phyloP scores from a whole-genome alignment of 2,113 vertebrate genomes.

The Hemibagrus wyckioides region DNA sequence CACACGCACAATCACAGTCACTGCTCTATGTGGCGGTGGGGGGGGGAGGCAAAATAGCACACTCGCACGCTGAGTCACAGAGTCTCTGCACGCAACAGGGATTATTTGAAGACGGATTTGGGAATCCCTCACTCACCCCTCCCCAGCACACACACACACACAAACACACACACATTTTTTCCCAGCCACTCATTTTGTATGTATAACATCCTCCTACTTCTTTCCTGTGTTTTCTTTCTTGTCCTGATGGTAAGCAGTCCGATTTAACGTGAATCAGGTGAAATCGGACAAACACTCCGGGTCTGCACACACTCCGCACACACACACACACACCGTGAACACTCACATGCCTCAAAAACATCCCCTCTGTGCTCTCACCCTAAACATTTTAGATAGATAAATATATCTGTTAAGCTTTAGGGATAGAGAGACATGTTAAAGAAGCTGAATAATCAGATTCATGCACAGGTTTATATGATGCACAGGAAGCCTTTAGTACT shows the following conservation, averaged over 20 bases:
- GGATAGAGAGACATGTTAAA: neutral
- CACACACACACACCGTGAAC: too few species aligned
- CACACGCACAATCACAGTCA: neutral
- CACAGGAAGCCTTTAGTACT: neutral
- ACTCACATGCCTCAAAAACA: neutral
- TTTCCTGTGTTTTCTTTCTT: neutral
- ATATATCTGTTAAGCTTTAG: neutral
- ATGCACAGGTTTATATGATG: neutral
- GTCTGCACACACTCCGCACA: neutral
- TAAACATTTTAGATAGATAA: neutral
- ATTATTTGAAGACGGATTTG: slow-evolving; percentile 41
- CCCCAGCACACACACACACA: slow-evolving; percentile 3
- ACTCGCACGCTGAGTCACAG: slow-evolving; percentile 37
- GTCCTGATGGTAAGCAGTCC: slow-evolving; percentile 20
- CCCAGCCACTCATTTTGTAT: slow-evolving; percentile 20
- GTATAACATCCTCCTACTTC: slow-evolving; percentile 13
- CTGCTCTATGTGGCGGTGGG: too few species aligned
- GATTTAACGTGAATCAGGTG: slow-evolving; percentile 23
- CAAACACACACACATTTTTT: neutral
- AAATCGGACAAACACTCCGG: neutral
- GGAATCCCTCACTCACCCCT: slow-evolving; percentile 31
- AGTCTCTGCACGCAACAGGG: slow-evolving; percentile 33
- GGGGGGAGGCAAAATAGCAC: slow-evolving; percentile 21
- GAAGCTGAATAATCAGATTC: neutral
- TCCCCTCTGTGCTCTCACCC: neutral